phyloP scores from a whole-genome alignment of 2,797 vertebrate genomes.

The Crenuchus spilurus region DNA sequence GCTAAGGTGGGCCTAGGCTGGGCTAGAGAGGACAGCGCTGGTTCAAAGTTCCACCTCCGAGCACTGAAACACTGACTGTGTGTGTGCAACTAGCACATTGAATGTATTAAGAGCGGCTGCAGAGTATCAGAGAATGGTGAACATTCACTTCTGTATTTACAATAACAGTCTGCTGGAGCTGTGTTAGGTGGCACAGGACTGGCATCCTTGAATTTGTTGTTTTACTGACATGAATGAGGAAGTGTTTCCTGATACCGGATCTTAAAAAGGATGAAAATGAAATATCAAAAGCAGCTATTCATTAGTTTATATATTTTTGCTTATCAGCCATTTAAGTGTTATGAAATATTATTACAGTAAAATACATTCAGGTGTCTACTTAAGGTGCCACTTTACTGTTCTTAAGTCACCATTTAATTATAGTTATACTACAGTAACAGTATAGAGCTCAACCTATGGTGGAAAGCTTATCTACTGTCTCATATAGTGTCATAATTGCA shows the following conservation, averaged over 20 bases:
- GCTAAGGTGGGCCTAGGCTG: slow-evolving; percentile 57
- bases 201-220: neutral
- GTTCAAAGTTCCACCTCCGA: slow-evolving; percentile 38
- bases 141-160: neutral
- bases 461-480: no score
- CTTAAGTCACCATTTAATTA: no score
- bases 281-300: no score
- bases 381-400: no score
- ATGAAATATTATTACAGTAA: no score
- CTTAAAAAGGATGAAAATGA: neutral
- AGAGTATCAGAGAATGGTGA: neutral
- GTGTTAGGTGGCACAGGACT: neutral
- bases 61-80: slow-evolving; percentile 11
- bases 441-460: no score
- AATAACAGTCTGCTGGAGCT: neutral
- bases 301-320: no score
- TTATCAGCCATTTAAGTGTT: no score
- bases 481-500: no score
- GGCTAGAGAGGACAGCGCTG: slow-evolving; percentile 49
- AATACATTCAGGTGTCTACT: no score
- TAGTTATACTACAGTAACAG: no score
- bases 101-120: neutral
- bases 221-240: neutral
- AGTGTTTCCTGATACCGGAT: neutral
- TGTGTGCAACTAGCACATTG: neutral